phyloP scores from a whole-genome alignment of 2,113 vertebrate species.

The Pycnonotus jocosus region DNA sequence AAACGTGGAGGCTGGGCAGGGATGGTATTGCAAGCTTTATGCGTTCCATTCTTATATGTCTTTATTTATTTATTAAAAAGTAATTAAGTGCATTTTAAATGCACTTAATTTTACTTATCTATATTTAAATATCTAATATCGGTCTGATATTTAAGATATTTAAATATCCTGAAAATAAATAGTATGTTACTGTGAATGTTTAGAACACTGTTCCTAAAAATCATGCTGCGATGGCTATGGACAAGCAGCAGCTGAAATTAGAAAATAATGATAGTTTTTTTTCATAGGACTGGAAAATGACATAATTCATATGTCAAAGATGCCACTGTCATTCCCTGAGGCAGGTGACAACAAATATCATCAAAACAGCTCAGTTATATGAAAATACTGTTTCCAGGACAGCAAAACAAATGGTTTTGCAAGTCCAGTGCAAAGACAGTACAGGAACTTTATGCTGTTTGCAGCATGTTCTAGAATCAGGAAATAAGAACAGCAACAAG shows the following conservation, averaged over 20 bases:
- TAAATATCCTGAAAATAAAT: background rate
- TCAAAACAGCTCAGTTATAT: background rate
- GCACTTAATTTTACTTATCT: background rate
- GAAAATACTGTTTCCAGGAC: background rate
- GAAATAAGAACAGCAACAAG: background rate
- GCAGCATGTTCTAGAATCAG: background rate
- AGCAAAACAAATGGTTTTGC: background rate
- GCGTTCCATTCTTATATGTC: background rate
- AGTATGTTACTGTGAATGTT: background rate
- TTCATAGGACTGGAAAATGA: background rate
- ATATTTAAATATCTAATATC: background rate
- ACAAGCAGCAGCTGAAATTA: background rate
- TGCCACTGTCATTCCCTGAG: background rate
- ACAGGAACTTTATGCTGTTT: background rate
- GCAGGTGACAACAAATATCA: background rate
- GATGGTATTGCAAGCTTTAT: background rate
- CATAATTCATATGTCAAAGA: background rate
- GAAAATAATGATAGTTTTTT: background rate
- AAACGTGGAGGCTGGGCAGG: background rate
- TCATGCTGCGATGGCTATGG: accelerated
- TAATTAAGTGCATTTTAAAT: background rate
- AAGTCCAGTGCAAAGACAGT: background rate
- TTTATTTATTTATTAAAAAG: background rate
- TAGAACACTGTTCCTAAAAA: background rate
- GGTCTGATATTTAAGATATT: background rate